Evolutionary conservation across 2,113 vertebrate species (phyloP), one percentile per base, ranked within the genome.

Genomic region (Gila orcuttii): DNA sequence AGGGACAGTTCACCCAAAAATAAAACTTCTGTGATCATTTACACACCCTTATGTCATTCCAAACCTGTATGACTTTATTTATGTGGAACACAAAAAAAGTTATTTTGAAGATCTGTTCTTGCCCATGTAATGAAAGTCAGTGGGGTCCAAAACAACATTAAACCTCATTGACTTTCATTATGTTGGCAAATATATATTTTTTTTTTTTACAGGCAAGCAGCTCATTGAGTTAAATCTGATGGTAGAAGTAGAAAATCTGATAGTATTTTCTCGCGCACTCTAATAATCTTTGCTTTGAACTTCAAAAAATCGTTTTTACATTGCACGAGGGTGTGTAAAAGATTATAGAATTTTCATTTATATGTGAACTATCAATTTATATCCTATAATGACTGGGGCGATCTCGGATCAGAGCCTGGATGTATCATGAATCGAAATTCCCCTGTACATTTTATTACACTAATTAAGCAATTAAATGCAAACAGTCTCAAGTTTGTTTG

Each of bases 1-100:
- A 82, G 80, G 47, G 47, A 77, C 33, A 77, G 75, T 55, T 4
- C 47, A 52, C 75, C 9, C 47, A 33, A 77, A 77, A 77, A 77
- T 77, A 55, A 55, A 75, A 47, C 39, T 50, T 42, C 39, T n/a
- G 15, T n/a, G n/a, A 50, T 76, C 42, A 15, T 76, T 76, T 47
- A 1, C 39, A 47, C 69, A 73, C 69, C n/a, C 39, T 75, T 1
- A 6, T 47, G 39, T 6, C 23, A 1, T 25, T 15, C 23, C 23
- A 15, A 45, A 45, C 36, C 39, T 25, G 71, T 42, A 9, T 6
- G 21, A 42, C 36, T 45, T 73, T 36, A 42, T 42, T 42, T 10
- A 42, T 42, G 42, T 74, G 69, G 21, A n/a, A 12, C 66, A 39
- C 66, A 36, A 68, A 68, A 19, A 2, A 33, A 3, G 13, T 4